These are phyloP conservation scores for Aldrovandia affinis DNA, from an alignment of 2,797 vertebrate species.

Conservation along the genomic window DNA sequence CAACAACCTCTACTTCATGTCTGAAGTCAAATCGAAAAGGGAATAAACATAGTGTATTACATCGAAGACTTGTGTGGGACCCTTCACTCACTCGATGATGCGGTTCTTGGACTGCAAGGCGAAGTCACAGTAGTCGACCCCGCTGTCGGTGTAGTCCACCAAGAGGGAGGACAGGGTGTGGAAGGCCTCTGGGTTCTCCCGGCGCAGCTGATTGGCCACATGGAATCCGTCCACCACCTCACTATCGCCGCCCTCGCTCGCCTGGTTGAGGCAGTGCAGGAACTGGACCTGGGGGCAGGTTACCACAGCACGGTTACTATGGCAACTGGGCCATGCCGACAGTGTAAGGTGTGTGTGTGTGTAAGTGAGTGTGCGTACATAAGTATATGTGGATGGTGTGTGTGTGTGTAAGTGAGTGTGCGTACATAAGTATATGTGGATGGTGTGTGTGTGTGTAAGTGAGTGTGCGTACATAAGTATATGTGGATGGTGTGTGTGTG, in stretches of 20 bases:
- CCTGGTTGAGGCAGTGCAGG: conserved; percentile 89
- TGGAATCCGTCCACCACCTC: conserved; percentile 90
- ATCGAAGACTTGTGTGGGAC: neutral
- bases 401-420: neutral
- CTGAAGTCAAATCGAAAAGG: too few species aligned
- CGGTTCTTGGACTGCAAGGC: conserved; percentile 87
- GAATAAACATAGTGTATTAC: neutral
- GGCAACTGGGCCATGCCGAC: neutral
- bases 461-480: neutral
- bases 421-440: too few species aligned
- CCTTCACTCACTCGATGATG: conserved; percentile 84
- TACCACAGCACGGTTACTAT: conserved; percentile 8
- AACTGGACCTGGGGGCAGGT: conserved; percentile 82
- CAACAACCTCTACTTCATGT: too few species aligned
- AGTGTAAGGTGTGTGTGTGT: neutral
- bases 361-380: neutral
- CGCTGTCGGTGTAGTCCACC: conserved; percentile 88
- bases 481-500: conserved; percentile 12
- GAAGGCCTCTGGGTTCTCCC: conserved; percentile 84
- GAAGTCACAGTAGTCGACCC: conserved; percentile 91
- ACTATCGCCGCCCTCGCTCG: conserved; percentile 84
- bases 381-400: neutral
- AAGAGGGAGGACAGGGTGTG: conserved; percentile 77
- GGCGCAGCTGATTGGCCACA: conserved; percentile 74
- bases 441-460: neutral